These are phyloP conservation scores for Myotis daubentonii DNA, from an alignment of 2,797 vertebrate genomes.

Conservation along the genomic window DNA sequence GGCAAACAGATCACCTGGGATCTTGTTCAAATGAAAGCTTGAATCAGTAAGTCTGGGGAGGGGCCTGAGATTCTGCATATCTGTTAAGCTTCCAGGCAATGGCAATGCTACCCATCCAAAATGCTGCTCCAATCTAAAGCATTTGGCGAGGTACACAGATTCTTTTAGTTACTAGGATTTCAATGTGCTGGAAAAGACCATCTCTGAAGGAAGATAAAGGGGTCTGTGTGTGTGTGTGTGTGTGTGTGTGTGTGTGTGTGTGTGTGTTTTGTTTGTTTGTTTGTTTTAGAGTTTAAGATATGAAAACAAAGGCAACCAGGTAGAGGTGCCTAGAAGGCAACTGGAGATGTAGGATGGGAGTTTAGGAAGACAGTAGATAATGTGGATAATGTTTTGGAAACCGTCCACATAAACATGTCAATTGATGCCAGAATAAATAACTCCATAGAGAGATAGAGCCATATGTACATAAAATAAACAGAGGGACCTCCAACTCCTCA, in stretches of 20 bases:
- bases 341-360: neutral
- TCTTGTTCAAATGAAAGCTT: conserved; percentile 25
- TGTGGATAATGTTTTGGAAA: neutral
- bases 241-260: no score
- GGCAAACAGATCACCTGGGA: neutral
- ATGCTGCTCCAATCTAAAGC: neutral
- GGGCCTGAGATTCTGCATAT: neutral
- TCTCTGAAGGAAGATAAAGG: conserved; percentile 23
- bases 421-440: neutral
- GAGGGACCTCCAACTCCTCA: neutral
- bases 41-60: neutral
- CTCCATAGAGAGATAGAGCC: neutral
- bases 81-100: neutral
- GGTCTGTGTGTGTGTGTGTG: no score
- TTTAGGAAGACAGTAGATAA: neutral
- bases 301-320: neutral
- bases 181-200: neutral
- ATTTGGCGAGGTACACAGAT: neutral
- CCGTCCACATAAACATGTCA: neutral
- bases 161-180: neutral
- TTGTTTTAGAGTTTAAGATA: neutral
- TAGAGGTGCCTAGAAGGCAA: neutral
- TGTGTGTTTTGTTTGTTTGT: no score
- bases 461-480: neutral
- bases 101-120: neutral